Base-by-base conservation (phyloP, 2,113 vertebrate genomes). In the Microcebus lehilahytsara region DNA sequence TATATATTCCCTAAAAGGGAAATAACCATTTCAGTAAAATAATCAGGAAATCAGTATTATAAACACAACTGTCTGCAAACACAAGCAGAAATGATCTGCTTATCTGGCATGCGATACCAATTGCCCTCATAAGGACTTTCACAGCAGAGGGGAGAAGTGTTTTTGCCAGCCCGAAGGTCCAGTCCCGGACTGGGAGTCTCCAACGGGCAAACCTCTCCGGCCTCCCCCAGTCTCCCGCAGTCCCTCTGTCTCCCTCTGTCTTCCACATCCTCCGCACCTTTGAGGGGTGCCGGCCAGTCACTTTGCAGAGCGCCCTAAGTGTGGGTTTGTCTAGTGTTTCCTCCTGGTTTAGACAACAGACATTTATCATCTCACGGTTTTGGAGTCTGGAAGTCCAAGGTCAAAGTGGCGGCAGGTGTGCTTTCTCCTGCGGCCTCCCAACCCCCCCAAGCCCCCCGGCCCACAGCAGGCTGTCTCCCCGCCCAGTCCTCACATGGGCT, bases 171-270 rank as follows among this genome's bases (percentile, higher is more conserved):
- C 34, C 2, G 46, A 20, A n/a, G n/a, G n/a, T 19, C 81, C 37
- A 19, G 0, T 1, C 3, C 49, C 13, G 17, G 34, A 7, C 42
- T 14, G 14, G 10, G 62, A 9, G 30, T 7, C 27, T 84, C 2
- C 2, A 0, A 6, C 3, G 2, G 6, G 32, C 9, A 0, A 3
- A 75, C 23, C 7, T 17, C 64, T 8, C 13, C 1, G 8, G 34
- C n/a, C 40, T 42, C 34, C 23, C 51, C 25, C 27, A 0, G 1
- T 11, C 60, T 25, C 74, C 37, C 46, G 10, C 5, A 7, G 7
- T 2, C 22, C 12, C 25, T 46, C 58, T 56, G 3, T 34, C n/a
- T 5, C 5, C 2, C 37, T 51, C 23, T 22, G 23, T 40, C 2
- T 49, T 58, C 46, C 34, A 17, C 0, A 1, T 9, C 37, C 8